Conservation (phyloP, 2,113 vertebrate genomes). For the Microcebus griseorufus region DNA sequence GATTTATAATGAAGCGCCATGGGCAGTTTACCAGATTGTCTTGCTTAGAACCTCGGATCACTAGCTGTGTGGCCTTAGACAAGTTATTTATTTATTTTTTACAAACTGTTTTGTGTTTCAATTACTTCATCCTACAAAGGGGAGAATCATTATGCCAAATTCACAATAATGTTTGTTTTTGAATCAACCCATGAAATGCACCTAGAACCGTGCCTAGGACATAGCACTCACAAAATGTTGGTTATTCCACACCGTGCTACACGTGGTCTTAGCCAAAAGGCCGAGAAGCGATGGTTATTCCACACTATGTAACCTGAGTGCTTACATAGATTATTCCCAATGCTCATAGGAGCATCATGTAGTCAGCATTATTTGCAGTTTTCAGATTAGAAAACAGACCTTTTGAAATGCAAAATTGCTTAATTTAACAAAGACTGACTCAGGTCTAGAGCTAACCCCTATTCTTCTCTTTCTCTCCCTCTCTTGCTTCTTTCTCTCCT, state of each 20-base stretch:
- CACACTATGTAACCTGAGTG: not conserved
- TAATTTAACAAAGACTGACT: not conserved
- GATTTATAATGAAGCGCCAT: not conserved
- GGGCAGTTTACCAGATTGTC: not conserved
- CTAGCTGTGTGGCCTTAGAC: not conserved
- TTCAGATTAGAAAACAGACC: not conserved
- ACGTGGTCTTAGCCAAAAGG: no score
- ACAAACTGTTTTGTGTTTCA: not conserved
- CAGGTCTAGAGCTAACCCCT: not conserved
- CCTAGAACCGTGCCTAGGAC: not conserved
- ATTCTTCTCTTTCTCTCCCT: not conserved
- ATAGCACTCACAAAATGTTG: not conserved
- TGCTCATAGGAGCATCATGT: fast-evolving
- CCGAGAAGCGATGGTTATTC: not conserved
- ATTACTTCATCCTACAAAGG: not conserved
- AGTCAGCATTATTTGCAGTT: not conserved
- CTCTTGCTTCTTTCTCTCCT: not conserved
- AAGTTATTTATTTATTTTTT: not conserved
- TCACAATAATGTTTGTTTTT: not conserved
- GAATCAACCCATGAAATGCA: not conserved
- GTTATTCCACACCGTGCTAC: not conserved
- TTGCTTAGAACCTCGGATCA: not conserved
- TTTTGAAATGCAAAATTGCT: not conserved
- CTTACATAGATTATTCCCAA: not conserved
- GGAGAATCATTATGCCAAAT: not conserved